Evolutionary conservation across 2,113 vertebrate genomes (phyloP).

Genomic region (Osmerus eperlanus): DNA sequence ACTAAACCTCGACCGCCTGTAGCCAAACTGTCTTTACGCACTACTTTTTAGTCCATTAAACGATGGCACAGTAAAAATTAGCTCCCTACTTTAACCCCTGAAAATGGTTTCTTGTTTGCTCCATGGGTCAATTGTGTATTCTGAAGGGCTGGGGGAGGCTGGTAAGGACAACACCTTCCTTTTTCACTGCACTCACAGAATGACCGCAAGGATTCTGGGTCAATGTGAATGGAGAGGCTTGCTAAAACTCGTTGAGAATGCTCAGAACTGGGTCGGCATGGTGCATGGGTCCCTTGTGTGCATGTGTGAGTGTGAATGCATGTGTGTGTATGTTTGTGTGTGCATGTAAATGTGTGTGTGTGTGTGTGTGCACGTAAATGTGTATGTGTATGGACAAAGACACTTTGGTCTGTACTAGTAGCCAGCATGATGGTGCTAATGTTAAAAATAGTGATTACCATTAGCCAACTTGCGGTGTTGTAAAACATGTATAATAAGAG

Average conservation of each 20-base stretch:
- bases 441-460: too few relatives aligned
- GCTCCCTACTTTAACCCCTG: neutral
- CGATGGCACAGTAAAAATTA: neutral
- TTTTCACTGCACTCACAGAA: conserved; percentile 31
- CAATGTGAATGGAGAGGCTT: conserved; percentile 52
- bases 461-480: too few relatives aligned
- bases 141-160: neutral
- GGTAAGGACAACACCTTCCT: conserved; percentile 1
- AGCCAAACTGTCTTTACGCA: too few relatives aligned
- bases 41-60: too few relatives aligned
- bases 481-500: too few relatives aligned
- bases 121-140: too few relatives aligned
- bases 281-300: conserved; percentile 13
- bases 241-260: neutral
- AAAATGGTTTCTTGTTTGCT: neutral
- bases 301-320: conserved; percentile 3
- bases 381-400: too few relatives aligned
- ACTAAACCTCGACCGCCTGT: too few relatives aligned
- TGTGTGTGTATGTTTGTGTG: neutral
- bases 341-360: neutral
- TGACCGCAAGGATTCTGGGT: conserved; percentile 62
- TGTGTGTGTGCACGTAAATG: too few relatives aligned
- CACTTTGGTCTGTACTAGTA: too few relatives aligned
- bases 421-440: too few relatives aligned
- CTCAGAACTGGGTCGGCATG: conserved; percentile 53